Conservation (phyloP, 2,797 vertebrate genomes). For the Rhinogobio ventralis region DNA sequence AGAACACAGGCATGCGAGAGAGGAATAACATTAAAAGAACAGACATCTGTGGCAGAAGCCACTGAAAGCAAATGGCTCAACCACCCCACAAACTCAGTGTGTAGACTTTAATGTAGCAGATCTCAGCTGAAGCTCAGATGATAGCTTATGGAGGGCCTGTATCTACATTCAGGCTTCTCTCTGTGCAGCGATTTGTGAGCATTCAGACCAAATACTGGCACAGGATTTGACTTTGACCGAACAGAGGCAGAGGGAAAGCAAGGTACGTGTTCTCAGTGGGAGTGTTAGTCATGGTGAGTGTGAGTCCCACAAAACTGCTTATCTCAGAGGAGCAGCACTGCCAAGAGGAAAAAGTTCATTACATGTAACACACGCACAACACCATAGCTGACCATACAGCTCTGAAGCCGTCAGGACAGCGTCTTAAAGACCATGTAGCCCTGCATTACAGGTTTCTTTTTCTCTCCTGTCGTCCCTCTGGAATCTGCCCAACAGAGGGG, state of each 20-base stretch:
- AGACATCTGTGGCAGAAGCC: not conserved
- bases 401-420: constrained; percentile 39
- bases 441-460: constrained; percentile 19
- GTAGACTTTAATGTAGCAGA: constrained; percentile 26
- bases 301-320: constrained; percentile 57
- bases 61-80: constrained; percentile 33
- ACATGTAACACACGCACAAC: constrained; percentile 53
- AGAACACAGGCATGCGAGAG: not conserved
- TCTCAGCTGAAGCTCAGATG: constrained; percentile 28
- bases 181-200: constrained; percentile 21
- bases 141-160: constrained; percentile 29
- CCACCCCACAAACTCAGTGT: constrained; percentile 16
- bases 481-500: constrained; percentile 6
- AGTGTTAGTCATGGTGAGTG: constrained; percentile 60
- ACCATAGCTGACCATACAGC: constrained; percentile 44
- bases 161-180: constrained; percentile 34
- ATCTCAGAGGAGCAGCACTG: constrained; percentile 63
- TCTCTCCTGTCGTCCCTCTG: not conserved
- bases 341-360: constrained; percentile 54
- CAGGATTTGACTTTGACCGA: constrained; percentile 44
- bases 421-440: not conserved
- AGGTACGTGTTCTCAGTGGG: constrained; percentile 31
- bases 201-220: constrained; percentile 30
- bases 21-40: constrained; percentile 15
- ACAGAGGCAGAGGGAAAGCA: constrained; percentile 32